Percentiles rank a stretch among this genome's conserved stretches.
These are phyloP conservation scores for Lobophora halterata DNA, from an alignment of 2,888 invertebrate species.

Conservation along the genomic window DNA sequence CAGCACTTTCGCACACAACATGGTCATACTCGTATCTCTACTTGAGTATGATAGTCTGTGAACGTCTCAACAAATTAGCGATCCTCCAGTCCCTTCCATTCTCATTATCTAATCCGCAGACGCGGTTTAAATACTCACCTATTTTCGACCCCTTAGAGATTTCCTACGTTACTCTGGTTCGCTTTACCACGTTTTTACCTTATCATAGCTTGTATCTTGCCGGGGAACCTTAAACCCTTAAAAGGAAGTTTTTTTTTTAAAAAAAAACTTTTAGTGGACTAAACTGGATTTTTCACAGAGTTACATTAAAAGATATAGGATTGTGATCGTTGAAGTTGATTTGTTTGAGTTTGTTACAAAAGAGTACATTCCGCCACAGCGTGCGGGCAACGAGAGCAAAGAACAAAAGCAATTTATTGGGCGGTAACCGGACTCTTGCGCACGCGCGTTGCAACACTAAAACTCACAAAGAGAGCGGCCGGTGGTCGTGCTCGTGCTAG, in stretches of 20 bases:
- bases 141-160: background rate
- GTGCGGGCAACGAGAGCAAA: constrained; percentile 5
- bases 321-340: no score
- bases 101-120: background rate
- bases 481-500: background rate
- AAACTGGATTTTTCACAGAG: no score
- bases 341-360: constrained; percentile 5
- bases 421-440: constrained; percentile 19
- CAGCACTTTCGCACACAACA: no score
- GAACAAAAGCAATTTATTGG: constrained; percentile 29
- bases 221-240: no score
- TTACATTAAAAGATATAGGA: no score
- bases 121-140: background rate
- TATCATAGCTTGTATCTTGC: no score
- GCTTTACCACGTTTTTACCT: no score
- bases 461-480: constrained; percentile 18
- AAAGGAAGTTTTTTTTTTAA: no score
- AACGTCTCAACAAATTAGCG: background rate
- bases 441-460: constrained; percentile 16
- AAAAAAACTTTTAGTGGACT: no score
- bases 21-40: no score
- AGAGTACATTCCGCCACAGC: background rate
- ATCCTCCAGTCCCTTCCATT: background rate
- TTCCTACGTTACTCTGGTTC: background rate
- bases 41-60: no score